Evolutionary conservation across 2,888 invertebrate genomes (phyloP).

Genomic region (Nemoura dubitans): DNA sequence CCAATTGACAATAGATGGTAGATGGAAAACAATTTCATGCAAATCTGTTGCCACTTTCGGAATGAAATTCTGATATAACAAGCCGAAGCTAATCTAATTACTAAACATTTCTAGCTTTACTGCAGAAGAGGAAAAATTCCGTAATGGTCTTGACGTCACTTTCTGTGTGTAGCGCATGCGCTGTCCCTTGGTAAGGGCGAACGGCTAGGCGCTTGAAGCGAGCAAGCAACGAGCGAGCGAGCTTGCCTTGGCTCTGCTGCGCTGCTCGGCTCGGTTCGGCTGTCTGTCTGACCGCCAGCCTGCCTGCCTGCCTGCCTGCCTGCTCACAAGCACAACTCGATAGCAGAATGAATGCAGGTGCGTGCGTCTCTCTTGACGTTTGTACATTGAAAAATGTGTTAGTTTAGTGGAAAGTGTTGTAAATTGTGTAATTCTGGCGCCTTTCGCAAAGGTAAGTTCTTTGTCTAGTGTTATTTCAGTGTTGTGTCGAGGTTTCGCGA

Average conservation of each 20-base stretch:
- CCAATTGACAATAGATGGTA: background rate
- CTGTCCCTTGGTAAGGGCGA: conserved; percentile 48
- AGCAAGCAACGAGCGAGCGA: background rate
- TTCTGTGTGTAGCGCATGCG: conserved; percentile 44
- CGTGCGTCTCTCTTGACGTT: background rate
- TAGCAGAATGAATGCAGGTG: conserved; percentile 4
- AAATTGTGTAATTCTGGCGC: background rate
- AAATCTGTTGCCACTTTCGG: background rate
- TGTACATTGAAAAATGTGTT: background rate
- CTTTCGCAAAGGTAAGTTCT: background rate
- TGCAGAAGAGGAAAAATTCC: conserved; percentile 46
- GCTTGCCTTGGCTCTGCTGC: background rate
- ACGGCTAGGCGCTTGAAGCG: conserved; percentile 22
- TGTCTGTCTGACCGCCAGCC: no score
- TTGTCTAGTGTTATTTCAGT: background rate
- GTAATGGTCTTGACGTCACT: conserved; percentile 46
- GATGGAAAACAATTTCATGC: background rate
- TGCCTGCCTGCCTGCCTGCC: no score
- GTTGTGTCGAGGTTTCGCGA: background rate
- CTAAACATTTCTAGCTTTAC: conserved; percentile 13
- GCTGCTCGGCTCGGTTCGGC: no score
- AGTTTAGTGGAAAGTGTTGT: background rate
- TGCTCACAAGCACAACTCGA: background rate
- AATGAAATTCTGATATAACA: background rate
- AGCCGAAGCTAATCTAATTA: conserved; percentile 14